phyloP scores from a whole-genome alignment of 2,113 vertebrate species.

The Scytalopus superciliaris region DNA sequence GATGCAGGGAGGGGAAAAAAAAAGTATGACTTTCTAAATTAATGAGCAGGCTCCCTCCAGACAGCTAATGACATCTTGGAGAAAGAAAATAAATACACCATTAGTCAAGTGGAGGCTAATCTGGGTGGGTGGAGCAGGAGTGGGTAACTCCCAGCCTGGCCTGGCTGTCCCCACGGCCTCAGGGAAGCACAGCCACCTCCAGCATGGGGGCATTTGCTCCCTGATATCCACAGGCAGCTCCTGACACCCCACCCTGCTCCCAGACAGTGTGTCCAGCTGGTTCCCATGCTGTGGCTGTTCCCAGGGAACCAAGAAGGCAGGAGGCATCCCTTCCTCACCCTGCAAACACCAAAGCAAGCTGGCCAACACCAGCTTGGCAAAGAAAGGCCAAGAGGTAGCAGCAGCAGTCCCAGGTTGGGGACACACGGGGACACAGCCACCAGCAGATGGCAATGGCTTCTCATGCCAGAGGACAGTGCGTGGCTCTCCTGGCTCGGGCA shows the following conservation, averaged over 20 bases:
- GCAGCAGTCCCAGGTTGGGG: neutral
- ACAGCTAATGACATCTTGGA: neutral
- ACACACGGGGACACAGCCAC: neutral
- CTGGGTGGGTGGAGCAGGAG: neutral
- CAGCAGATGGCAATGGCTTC: constrained; percentile 37
- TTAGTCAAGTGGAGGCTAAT: neutral
- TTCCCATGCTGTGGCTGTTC: neutral
- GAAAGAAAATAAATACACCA: constrained; percentile 38
- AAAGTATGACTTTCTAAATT: neutral
- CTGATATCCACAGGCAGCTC: neutral
- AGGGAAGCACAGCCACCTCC: neutral
- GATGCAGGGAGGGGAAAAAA: neutral
- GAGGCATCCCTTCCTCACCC: neutral
- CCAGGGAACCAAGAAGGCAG: neutral
- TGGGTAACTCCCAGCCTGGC: neutral
- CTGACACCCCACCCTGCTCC: neutral
- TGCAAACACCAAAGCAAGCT: neutral
- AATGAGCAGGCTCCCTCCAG: constrained; percentile 16
- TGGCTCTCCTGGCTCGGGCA: neutral
- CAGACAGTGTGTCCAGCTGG: neutral
- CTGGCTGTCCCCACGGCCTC: neutral
- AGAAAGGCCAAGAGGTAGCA: neutral
- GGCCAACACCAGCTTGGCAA: neutral
- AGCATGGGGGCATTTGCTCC: neutral
- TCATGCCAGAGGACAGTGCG: rapidly evolving